Base-by-base conservation (phyloP, 2,113 vertebrate genomes). In the Recurvirostra avosetta region DNA sequence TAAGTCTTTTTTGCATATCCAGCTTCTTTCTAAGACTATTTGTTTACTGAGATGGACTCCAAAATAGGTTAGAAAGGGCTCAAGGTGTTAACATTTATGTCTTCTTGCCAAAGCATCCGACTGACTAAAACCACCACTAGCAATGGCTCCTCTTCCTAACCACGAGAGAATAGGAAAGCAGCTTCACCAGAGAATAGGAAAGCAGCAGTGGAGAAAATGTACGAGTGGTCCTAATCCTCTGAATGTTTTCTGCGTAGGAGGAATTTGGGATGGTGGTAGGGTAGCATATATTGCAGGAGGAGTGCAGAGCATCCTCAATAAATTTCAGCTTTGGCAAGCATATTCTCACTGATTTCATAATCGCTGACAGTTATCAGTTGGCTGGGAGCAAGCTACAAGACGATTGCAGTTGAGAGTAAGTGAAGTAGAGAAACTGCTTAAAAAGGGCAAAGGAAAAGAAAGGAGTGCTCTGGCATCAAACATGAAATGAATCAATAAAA, bases 291-390 rank as follows among this genome's bases (percentile, higher is more conserved):
- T 84, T 72, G 58, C 61, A 94, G 84, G 32, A 94, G 75, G 41
- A 84, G 22, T 38, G 61, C 40, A 94, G 66, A 94, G 66, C 0
- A 1, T 92, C 80, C 86, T 94, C 70, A 94, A 72, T 81, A 94
- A 86, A 88, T 91, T 95, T 80, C 83, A 90, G 91, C 62, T 84
- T 83, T 93, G 76, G 79, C 75, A 96, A 94, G 76, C 50, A 76
- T 41, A 70, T 94, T 95, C 79, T 92, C 79, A 88, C 72, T 81
- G 75, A 94, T 84, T 96, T 86, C 76, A 75, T 84, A 94, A 93
- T 87, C 94, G 72, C 83, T 89, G 88, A 94, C 92, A 94, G 86
- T 93, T 94, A 88, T 96, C 73, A 92, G 50, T 88, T 96, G 93
- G 55, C 72, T 88, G 79, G n/a, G 49, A 88, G 74, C 70, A 84